These are phyloP conservation scores for Rhopalosiphum nymphaeae DNA, from an alignment of 2,888 invertebrate genomes.

Conservation along the genomic window DNA sequence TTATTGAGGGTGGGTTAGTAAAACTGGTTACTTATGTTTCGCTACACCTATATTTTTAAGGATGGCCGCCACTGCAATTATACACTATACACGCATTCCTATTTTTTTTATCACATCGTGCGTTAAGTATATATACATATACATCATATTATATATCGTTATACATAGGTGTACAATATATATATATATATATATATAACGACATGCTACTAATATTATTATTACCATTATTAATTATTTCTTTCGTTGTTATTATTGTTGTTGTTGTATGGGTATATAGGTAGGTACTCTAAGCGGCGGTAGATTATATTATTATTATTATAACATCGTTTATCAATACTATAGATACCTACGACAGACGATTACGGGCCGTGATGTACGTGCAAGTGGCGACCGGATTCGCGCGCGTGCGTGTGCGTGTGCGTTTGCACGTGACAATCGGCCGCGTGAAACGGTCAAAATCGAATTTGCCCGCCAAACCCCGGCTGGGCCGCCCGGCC, in stretches of 20 bases:
- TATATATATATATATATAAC: no score
- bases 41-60: no score
- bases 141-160: no score
- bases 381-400: neutral
- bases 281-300: neutral
- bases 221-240: neutral
- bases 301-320: neutral
- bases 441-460: slow-evolving; percentile 40
- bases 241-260: neutral
- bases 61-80: no score
- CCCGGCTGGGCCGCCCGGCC: slow-evolving; percentile 14
- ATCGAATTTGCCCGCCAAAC: slow-evolving; percentile 63
- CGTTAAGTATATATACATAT: no score
- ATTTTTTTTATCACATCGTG: no score
- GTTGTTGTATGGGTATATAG: no score
- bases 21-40: no score
- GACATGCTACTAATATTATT: neutral
- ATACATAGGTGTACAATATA: no score
- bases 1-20: no score
- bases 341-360: neutral
- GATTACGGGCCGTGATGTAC: neutral
- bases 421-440: slow-evolving; percentile 15
- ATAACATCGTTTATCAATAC: neutral
- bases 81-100: no score
- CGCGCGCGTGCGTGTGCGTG: neutral